Conservation (phyloP, 1,140 invertebrate genomes). For the Drosophila setifemur region DNA sequence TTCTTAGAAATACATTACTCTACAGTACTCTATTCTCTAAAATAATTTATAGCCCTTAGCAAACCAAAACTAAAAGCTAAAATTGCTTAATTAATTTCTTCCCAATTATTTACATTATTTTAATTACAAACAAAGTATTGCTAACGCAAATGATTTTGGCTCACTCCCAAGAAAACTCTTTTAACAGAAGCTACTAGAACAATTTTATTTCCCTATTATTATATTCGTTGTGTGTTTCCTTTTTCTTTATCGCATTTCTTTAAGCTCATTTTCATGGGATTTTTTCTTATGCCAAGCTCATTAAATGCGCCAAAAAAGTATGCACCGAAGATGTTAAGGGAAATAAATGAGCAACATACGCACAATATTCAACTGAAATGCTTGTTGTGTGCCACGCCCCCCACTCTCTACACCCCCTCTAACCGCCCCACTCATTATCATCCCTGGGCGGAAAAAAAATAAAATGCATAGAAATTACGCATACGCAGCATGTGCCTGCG, state of each 20-base stretch:
- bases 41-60: too few species aligned
- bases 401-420: background rate
- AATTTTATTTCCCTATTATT: too few species aligned
- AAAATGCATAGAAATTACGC: constrained; percentile 65
- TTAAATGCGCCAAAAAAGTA: background rate
- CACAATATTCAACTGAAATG: constrained; percentile 47
- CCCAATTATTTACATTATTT: too few species aligned
- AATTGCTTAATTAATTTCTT: too few species aligned
- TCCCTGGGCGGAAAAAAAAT: constrained; percentile 2
- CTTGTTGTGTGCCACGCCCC: constrained; percentile 16
- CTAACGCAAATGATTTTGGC: too few species aligned
- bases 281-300: constrained; percentile 2
- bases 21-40: too few species aligned
- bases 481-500: constrained; percentile 55
- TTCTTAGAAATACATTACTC: too few species aligned
- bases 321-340: constrained; percentile 6
- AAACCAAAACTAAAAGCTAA: too few species aligned
- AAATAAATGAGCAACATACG: constrained; percentile 75
- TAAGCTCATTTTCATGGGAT: background rate
- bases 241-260: background rate
- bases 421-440: constrained; percentile 15
- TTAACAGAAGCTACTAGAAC: too few species aligned
- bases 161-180: too few species aligned
- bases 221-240: background rate
- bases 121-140: too few species aligned